phyloP scores from a whole-genome alignment of 2,113 vertebrate genomes.

The Apteryx owenii region DNA sequence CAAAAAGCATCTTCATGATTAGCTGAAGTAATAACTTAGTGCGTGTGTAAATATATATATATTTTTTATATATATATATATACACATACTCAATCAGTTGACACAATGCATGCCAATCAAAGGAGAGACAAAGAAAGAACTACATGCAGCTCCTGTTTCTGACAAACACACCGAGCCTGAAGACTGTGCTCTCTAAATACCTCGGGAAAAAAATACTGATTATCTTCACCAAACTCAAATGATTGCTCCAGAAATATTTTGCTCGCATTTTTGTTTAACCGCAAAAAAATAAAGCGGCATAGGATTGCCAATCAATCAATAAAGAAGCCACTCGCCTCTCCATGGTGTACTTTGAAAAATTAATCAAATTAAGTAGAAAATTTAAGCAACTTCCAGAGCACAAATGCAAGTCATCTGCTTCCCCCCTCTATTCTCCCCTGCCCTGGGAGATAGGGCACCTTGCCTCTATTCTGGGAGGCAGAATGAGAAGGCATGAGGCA shows the following conservation, averaged over 20 bases:
- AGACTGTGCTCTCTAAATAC: not conserved
- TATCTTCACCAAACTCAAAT: not conserved
- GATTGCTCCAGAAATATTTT: not conserved
- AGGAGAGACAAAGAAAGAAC: conserved; percentile 62
- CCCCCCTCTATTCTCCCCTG: not conserved
- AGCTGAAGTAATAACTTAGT: not conserved
- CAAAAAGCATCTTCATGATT: not conserved
- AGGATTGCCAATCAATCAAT: not conserved
- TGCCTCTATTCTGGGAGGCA: not conserved
- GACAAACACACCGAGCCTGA: not conserved
- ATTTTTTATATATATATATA: not conserved
- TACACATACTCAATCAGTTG: not conserved
- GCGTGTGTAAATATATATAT: not conserved
- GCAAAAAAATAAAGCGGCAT: not conserved
- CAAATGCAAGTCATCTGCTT: not conserved
- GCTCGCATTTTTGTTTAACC: not conserved
- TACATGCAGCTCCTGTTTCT: conserved; percentile 6
- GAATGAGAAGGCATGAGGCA: not conserved
- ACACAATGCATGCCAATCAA: conserved; percentile 43
- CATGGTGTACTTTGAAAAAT: conserved; percentile 28
- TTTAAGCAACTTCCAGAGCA: conserved; percentile 9
- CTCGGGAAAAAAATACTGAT: not conserved
- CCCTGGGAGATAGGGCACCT: conserved; percentile 5
- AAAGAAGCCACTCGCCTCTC: conserved; percentile 4
- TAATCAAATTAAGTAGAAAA: conserved; percentile 60